phyloP scores from a whole-genome alignment of 2,888 invertebrate species.

The Gerosis bhagava region DNA sequence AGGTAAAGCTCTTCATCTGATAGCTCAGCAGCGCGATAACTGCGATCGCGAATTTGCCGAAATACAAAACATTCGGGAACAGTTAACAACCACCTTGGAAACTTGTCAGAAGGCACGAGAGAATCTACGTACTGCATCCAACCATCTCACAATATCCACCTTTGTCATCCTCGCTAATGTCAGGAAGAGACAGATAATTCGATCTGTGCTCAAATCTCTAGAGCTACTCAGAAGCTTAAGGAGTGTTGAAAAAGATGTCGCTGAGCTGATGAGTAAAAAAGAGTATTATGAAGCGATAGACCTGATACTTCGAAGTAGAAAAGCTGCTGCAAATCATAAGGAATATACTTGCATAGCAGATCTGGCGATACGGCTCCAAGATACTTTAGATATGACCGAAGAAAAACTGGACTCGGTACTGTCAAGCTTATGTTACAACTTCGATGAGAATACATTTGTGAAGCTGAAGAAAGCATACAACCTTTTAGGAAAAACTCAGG shows the following conservation, averaged over 20 bases:
- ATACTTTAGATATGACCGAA: constrained; percentile 95
- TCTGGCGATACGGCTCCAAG: constrained; percentile 92
- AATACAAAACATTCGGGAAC: constrained; percentile 87
- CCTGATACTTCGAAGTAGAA: constrained; percentile 93
- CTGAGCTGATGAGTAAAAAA: constrained; percentile 90
- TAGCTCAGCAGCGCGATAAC: constrained; percentile 94
- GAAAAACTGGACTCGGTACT: constrained; percentile 94
- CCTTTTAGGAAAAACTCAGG: constrained; percentile 94
- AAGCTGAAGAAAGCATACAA: constrained; percentile 94
- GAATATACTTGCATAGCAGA: constrained; percentile 97
- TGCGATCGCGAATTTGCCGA: constrained; percentile 93
- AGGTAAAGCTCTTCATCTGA: constrained; percentile 95
- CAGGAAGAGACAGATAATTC: constrained; percentile 92
- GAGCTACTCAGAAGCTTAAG: constrained; percentile 77
- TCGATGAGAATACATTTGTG: constrained; percentile 90
- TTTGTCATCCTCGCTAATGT: constrained; percentile 96
- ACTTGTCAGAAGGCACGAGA: constrained; percentile 88
- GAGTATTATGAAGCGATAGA: constrained; percentile 96
- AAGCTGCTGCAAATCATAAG: constrained; percentile 91
- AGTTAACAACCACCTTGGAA: constrained; percentile 86
- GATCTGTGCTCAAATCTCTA: constrained; percentile 90
- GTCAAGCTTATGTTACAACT: constrained; percentile 88
- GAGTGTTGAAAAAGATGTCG: constrained; percentile 92
- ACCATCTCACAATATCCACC: constrained; percentile 92
- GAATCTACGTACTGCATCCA: constrained; percentile 88